phyloP scores from a whole-genome alignment of 2,113 vertebrate species.

The Indicator indicator region DNA sequence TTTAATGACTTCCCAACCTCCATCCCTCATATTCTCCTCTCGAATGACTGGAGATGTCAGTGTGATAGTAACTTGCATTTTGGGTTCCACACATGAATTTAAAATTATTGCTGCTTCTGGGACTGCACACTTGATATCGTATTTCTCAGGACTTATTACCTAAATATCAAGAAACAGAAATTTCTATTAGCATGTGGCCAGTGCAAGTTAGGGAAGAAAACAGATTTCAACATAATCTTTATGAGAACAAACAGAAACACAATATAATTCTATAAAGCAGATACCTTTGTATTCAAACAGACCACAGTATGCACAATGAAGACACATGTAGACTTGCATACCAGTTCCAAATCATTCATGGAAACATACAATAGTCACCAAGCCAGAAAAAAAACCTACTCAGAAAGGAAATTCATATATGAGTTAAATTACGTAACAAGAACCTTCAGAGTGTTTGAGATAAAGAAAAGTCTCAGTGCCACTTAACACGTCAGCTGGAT shows the following conservation, averaged over 20 bases:
- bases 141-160: constrained; percentile 96
- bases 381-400: not conserved
- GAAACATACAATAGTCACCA: not conserved
- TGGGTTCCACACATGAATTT: constrained; percentile 90
- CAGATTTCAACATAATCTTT: not conserved
- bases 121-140: constrained; percentile 91
- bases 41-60: constrained; percentile 96
- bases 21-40: constrained; percentile 91
- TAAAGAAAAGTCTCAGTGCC: not conserved
- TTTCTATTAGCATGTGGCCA: not conserved
- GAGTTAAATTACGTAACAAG: not conserved
- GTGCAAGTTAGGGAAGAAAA: not conserved
- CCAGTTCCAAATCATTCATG: not conserved
- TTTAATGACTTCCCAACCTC: constrained; percentile 91
- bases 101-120: constrained; percentile 94
- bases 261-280: not conserved
- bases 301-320: not conserved
- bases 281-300: not conserved
- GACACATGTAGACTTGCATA: not conserved
- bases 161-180: constrained; percentile 69
- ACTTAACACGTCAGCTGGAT: not conserved
- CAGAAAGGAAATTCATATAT: not conserved
- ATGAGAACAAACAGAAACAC: fast-evolving
- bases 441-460: not conserved
- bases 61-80: constrained; percentile 99